Conservation (phyloP, 2,797 vertebrate genomes). For the Hippopotamyrus pictus region DNA sequence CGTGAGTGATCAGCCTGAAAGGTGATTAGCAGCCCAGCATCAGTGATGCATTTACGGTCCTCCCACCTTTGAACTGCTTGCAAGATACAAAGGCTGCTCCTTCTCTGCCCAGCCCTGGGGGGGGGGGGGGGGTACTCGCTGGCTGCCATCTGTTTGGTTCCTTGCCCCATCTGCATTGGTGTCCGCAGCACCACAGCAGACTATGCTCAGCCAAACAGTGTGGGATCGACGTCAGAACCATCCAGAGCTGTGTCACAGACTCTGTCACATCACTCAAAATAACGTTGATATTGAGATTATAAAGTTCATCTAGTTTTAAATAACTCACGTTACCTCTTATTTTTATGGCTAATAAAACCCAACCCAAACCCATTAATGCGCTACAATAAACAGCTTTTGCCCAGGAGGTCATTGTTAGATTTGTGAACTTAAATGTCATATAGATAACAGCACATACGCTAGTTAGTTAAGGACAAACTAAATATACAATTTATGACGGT, state of each 20-base stretch:
- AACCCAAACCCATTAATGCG: neutral
- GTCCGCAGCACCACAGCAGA: neutral
- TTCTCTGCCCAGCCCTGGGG: neutral
- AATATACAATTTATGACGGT: neutral
- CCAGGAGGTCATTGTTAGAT: neutral
- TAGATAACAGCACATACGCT: neutral
- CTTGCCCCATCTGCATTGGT: neutral
- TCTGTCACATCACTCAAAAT: neutral
- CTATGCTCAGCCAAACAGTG: neutral
- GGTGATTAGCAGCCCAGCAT: slow-evolving; percentile 27
- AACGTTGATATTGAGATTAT: neutral
- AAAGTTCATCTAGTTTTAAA: neutral
- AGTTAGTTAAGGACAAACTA: neutral
- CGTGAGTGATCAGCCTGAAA: slow-evolving; percentile 25
- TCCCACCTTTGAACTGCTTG: slow-evolving; percentile 51
- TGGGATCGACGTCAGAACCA: neutral
- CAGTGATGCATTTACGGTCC: slow-evolving; percentile 41
- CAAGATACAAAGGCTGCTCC: slow-evolving; percentile 42
- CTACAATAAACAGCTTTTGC: neutral
- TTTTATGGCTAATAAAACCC: neutral
- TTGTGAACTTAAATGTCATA: neutral
- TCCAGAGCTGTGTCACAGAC: neutral
- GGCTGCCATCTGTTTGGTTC: neutral
- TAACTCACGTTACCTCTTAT: neutral
- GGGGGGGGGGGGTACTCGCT: no score